A percentile compares a stretch with the other conserved stretches of the same genome.
These are phyloP conservation scores for Xenotilapia leptura DNA, from an alignment of 2,113 vertebrate species.

Conservation along the genomic window DNA sequence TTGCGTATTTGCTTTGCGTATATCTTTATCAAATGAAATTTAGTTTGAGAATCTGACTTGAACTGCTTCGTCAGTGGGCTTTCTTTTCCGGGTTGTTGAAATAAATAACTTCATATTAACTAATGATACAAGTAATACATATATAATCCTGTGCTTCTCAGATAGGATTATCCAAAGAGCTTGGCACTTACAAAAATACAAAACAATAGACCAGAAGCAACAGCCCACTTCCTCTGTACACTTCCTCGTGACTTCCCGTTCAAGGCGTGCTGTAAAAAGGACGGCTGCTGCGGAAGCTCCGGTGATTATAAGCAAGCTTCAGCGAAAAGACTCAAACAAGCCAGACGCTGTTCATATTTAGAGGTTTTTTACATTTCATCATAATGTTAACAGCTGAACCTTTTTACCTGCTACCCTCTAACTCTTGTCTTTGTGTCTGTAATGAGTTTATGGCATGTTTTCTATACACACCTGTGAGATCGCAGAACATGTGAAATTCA, in stretches of 20 bases:
- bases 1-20: background rate
- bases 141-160: background rate
- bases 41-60: background rate
- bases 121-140: background rate
- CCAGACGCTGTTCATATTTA: background rate
- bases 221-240: slow-evolving; percentile 64
- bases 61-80: background rate
- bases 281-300: background rate
- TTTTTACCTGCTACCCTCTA: background rate
- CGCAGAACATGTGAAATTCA: background rate
- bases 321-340: background rate
- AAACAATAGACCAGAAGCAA: slow-evolving; percentile 63
- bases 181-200: background rate
- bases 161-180: background rate
- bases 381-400: background rate
- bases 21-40: background rate
- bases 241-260: slow-evolving; percentile 64
- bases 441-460: background rate
- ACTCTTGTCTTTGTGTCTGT: background rate
- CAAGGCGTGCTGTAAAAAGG: background rate
- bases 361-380: background rate
- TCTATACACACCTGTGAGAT: background rate
- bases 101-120: background rate
- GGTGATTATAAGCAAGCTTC: background rate
- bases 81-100: background rate